Base-by-base conservation (phyloP, 1,140 invertebrate species). In the Macrosteles quadrilineatus region DNA sequence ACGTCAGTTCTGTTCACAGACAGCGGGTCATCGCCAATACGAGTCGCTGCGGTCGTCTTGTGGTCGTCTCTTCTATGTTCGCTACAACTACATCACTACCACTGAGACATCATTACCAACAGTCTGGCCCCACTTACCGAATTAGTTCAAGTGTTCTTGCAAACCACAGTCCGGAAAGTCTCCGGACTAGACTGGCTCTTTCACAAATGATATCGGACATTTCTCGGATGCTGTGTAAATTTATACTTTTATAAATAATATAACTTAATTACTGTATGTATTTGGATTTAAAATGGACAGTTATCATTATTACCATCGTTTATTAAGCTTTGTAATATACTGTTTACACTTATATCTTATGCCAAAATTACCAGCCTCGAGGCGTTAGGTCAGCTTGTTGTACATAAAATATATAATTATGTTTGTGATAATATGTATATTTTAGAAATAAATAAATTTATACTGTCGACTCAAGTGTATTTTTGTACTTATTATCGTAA, bases 361-460 rank as follows among this genome's bases (percentile, higher is more conserved):
- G 12, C 9, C 27, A 21, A 30, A 59, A 27, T 12, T 59, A 59
- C 27, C 23, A 9, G 12, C 55, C 12, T 27, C 27, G 23, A 29
- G 55, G 23, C 2, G 6, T 3, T 59, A 59, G 55, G 12, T 11
- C 21, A 59, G 55, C 55, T 59, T 59, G 55, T 59, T 59, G 55
- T 59, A 59, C 9, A 59, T 59, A 59, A 59, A 59, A 59, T 59
- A 27, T 27, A 27, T 59, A 59, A 59, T 59, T 59, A 59, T 59
- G 55, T 59, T 59, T 59, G 55, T 59, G 55, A 59, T 59, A 59
- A 59, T 50, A 50, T 59, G 55, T 59, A 59, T 59, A 59, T 59
- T 59, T 59, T 59, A 59, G 47, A 59, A 59, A 59, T 59, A 59
- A 59, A 59, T 25, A 29, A 59, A 59, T 59, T 59, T 59, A 59